phyloP scores from a whole-genome alignment of 2,797 vertebrate genomes.

The Protonibea diacanthus region DNA sequence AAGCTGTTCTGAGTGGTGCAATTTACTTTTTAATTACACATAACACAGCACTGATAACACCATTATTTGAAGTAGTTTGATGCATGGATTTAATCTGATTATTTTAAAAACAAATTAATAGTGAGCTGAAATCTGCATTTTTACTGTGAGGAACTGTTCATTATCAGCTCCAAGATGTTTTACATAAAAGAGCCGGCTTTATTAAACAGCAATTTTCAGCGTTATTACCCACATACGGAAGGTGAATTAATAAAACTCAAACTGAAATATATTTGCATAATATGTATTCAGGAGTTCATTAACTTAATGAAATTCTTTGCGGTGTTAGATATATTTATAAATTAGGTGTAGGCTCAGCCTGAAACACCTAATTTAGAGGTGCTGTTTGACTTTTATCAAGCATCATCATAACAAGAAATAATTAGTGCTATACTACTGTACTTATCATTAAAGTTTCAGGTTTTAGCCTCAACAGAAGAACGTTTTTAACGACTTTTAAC shows the following conservation, averaged over 20 bases:
- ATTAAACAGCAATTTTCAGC: constrained; percentile 13
- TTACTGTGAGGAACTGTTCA: not conserved
- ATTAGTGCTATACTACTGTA: not conserved
- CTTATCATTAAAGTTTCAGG: not conserved
- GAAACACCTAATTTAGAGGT: not conserved
- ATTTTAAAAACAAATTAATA: constrained; percentile 2
- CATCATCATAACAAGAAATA: not conserved
- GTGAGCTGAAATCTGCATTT: not conserved
- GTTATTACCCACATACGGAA: not conserved
- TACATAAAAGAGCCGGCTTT: not conserved
- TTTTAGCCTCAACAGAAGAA: not conserved
- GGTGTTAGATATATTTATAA: not conserved
- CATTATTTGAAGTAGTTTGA: constrained; percentile 1
- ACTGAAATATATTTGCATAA: not conserved
- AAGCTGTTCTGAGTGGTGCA: no score
- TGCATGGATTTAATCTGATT: constrained; percentile 9
- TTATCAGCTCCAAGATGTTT: constrained; percentile 21
- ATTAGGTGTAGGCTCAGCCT: not conserved
- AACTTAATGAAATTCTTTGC: not conserved
- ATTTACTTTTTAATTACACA: not conserved
- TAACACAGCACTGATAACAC: no score
- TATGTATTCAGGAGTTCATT: constrained; percentile 17
- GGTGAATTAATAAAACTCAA: constrained; percentile 2
- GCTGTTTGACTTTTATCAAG: not conserved
- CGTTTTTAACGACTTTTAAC: no score